Evolutionary conservation across 2,888 invertebrate species (phyloP).

Genomic region (Trissolcus japonicus): DNA sequence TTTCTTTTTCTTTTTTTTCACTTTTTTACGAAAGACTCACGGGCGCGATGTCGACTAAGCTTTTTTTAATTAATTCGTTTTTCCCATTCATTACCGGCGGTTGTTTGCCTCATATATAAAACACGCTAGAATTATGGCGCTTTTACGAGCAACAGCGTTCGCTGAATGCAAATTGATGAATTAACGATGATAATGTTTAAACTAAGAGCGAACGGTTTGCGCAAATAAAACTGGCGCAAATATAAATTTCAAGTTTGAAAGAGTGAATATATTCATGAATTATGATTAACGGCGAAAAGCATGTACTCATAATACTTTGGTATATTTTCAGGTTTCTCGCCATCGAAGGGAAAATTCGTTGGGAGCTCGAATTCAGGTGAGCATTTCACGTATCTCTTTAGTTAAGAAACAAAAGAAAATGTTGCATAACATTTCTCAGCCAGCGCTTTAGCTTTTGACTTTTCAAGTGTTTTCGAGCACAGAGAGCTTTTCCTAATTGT

Average conservation of each 20-base stretch:
- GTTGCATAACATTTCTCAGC: background rate
- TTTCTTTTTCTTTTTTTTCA: background rate
- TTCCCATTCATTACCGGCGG: constrained; percentile 42
- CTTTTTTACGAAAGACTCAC: background rate
- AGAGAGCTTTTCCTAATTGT: constrained; percentile 9
- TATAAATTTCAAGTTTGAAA: constrained; percentile 4
- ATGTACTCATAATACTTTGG: constrained; percentile 37
- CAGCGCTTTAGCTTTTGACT: background rate
- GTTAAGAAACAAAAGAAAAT: constrained; percentile 9
- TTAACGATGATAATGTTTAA: constrained; percentile 28
- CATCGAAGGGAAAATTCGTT: constrained; percentile 70
- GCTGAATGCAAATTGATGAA: constrained; percentile 40
- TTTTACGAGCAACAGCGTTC: constrained; percentile 30
- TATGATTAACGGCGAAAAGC: constrained; percentile 35
- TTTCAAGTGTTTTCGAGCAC: constrained; percentile 1
- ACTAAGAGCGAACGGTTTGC: background rate
- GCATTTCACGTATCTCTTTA: constrained; percentile 33
- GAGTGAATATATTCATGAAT: constrained; percentile 26
- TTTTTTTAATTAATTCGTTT: constrained; percentile 54
- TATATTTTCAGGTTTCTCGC: constrained; percentile 70
- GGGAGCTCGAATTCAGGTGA: constrained; percentile 72
- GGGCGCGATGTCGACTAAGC: constrained; percentile 1
- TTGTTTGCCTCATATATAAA: constrained; percentile 32
- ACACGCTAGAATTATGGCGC: constrained; percentile 28
- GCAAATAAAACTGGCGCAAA: constrained; percentile 5